phyloP scores from a whole-genome alignment of 2,113 vertebrate genomes.

The Sphaerodactylus townsendi region DNA sequence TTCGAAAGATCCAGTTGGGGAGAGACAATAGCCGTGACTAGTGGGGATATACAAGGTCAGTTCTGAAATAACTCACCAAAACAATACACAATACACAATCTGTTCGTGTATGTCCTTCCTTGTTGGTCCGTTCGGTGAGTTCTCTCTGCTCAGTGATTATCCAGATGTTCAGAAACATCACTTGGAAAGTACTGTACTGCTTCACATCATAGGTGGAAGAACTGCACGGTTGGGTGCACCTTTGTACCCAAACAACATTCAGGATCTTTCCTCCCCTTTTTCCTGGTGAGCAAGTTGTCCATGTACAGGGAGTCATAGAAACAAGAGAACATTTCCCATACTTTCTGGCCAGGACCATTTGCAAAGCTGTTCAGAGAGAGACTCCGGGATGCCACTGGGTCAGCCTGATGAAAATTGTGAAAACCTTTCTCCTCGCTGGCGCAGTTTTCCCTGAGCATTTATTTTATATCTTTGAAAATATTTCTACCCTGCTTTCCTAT shows the following conservation, averaged over 20 bases:
- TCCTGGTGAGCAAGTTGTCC: too few relatives aligned
- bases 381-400: too few relatives aligned
- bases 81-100: background rate
- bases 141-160: background rate
- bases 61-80: background rate
- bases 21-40: background rate
- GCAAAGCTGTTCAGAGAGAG: background rate
- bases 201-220: background rate
- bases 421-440: too few relatives aligned
- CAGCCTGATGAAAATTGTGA: too few relatives aligned
- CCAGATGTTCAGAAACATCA: background rate
- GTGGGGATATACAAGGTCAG: background rate
- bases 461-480: too few relatives aligned
- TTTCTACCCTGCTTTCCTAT: too few relatives aligned
- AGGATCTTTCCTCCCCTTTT: background rate
- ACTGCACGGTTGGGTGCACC: background rate
- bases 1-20: background rate
- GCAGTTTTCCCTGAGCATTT: too few relatives aligned
- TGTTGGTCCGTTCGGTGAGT: too few relatives aligned
- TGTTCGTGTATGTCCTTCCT: background rate
- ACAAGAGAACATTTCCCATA: background rate
- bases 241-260: background rate
- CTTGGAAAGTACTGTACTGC: background rate
- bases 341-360: background rate
- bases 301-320: too few relatives aligned